phyloP scores from a whole-genome alignment of 1,140 invertebrate genomes.

The Akabosia matsudoensis region DNA sequence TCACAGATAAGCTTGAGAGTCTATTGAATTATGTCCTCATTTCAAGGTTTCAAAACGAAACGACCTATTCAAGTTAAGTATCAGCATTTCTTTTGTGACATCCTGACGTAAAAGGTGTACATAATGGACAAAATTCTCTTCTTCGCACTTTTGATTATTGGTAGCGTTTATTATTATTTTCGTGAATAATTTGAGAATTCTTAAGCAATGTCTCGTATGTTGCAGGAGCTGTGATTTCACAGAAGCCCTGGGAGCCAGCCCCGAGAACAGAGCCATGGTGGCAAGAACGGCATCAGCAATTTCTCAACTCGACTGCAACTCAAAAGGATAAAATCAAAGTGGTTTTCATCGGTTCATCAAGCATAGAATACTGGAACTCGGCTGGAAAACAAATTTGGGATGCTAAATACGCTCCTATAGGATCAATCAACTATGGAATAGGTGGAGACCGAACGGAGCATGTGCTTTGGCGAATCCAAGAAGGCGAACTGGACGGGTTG shows the following conservation, averaged over 20 bases:
- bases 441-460: conserved; percentile 60
- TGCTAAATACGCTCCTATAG: conserved; percentile 35
- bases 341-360: conserved; percentile 30
- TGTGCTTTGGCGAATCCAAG: conserved; percentile 58
- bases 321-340: not conserved
- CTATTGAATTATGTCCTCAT: no score
- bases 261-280: not conserved
- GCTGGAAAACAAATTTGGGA: conserved; percentile 27
- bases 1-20: no score
- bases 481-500: conserved; percentile 60
- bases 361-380: not conserved
- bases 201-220: not conserved
- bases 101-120: not conserved
- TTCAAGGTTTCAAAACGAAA: no score
- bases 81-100: not conserved
- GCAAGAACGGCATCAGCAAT: not conserved
- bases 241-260: not conserved
- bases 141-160: not conserved
- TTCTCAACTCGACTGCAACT: not conserved
- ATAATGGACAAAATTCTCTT: not conserved
- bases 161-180: not conserved
- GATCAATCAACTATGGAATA: conserved; percentile 59
- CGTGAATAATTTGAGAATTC: conserved; percentile 3
- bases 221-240: not conserved
- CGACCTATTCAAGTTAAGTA: not conserved